Conservation (phyloP, 2,113 vertebrate genomes). For the Sorex araneus region DNA sequence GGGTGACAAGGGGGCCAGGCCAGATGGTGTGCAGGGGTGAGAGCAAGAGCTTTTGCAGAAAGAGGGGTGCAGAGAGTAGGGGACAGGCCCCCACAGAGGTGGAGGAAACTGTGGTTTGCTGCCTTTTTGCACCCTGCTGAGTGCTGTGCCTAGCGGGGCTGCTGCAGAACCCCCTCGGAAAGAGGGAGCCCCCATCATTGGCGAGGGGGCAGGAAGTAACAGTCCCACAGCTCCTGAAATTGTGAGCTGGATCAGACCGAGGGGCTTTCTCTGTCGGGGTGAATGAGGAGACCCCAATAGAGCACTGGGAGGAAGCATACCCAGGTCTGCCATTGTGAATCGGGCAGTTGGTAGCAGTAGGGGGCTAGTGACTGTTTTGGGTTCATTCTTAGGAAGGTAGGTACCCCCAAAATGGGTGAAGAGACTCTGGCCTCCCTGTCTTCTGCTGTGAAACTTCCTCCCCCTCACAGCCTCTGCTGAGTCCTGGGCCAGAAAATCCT, state of each 20-base stretch:
- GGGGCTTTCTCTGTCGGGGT: conserved; percentile 3
- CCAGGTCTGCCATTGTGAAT: no score
- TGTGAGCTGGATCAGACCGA: neutral
- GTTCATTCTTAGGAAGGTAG: no score
- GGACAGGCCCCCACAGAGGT: neutral
- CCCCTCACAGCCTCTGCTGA: no score
- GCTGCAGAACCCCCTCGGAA: neutral
- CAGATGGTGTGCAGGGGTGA: neutral
- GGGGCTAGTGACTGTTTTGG: no score
- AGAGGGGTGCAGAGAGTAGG: neutral
- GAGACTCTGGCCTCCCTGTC: no score
- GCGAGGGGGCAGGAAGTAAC: neutral
- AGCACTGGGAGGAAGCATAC: no score
- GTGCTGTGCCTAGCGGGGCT: conserved; percentile 8
- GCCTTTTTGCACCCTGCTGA: neutral
- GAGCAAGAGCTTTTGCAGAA: neutral
- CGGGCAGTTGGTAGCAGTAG: no score
- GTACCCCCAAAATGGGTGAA: no score
- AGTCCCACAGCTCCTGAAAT: no score
- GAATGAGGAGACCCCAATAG: neutral
- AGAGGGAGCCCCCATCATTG: neutral
- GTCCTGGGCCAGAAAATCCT: no score
- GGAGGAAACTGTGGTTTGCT: neutral
- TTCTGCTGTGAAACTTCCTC: no score
- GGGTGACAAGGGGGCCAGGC: no score